Conservation (phyloP, 2,797 vertebrate species). For the Pyrocephalus nanus region DNA sequence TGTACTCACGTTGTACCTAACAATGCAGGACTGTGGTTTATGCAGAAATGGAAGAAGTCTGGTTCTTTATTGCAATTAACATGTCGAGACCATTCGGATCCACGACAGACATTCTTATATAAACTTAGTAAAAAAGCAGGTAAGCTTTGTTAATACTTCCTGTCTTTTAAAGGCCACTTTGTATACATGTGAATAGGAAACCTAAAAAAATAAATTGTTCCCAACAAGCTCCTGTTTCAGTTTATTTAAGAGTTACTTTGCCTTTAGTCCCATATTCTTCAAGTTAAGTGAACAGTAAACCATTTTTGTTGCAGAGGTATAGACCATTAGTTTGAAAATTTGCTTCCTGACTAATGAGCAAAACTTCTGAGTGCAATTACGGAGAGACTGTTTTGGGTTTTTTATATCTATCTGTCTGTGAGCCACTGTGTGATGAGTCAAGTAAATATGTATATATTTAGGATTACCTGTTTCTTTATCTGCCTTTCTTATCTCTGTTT, state of each 20-base stretch:
- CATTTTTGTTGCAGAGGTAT: background rate
- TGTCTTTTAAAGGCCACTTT: background rate
- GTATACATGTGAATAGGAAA: background rate
- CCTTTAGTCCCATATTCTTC: background rate
- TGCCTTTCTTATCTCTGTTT: background rate
- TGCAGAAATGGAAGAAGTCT: constrained; percentile 99
- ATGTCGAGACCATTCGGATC: constrained; percentile 96
- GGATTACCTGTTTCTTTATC: background rate
- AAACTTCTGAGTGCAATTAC: background rate
- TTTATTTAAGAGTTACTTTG: background rate
- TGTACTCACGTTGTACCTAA: constrained; percentile 37
- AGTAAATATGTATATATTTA: background rate
- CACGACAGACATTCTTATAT: constrained; percentile 97
- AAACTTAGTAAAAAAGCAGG: constrained; percentile 99
- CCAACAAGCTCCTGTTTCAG: background rate
- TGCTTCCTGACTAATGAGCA: background rate
- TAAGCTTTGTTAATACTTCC: constrained; percentile 60
- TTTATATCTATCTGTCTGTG: background rate
- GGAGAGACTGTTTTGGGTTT: background rate
- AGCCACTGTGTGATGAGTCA: background rate
- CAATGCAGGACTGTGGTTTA: constrained; percentile 94
- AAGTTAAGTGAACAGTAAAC: background rate
- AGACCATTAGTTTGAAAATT: background rate
- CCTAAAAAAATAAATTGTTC: background rate
- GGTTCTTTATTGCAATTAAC: constrained; percentile 95